phyloP scores from a whole-genome alignment of 2,888 invertebrate species.

The Caenorhabditis virilis region DNA sequence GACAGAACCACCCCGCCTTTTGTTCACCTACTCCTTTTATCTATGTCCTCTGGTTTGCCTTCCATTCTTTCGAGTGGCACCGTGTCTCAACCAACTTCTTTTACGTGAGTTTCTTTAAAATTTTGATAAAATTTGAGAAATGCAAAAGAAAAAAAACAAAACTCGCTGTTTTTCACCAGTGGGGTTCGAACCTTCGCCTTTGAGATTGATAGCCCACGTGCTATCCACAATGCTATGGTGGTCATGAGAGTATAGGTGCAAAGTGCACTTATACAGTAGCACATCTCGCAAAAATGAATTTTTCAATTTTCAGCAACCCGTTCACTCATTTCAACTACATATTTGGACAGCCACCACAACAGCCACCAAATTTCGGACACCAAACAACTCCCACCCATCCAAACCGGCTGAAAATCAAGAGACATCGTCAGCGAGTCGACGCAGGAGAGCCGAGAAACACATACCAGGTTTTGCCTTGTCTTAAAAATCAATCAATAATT shows the following conservation, averaged over 20 bases:
- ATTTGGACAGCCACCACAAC: neutral
- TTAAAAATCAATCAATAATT: neutral
- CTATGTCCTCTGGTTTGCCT: slow-evolving; percentile 29
- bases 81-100: slow-evolving; percentile 10
- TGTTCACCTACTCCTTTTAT: neutral
- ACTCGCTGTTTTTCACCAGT: neutral
- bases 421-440: slow-evolving; percentile 93
- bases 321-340: slow-evolving; percentile 8
- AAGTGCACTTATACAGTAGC: neutral
- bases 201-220: neutral
- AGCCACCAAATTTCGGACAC: neutral
- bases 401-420: slow-evolving; percentile 75
- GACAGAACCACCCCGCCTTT: neutral
- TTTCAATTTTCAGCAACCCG: slow-evolving; percentile 5
- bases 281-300: neutral
- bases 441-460: slow-evolving; percentile 89
- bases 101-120: neutral
- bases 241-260: too few relatives aligned
- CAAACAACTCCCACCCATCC: neutral
- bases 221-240: too few relatives aligned
- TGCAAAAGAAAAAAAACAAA: neutral
- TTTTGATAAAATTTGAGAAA: neutral
- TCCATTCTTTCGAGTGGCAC: slow-evolving; percentile 7
- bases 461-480: slow-evolving; percentile 73
- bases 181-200: neutral